Base-by-base conservation (phyloP, 2,113 vertebrate species). In the Gymnarchus niloticus region DNA sequence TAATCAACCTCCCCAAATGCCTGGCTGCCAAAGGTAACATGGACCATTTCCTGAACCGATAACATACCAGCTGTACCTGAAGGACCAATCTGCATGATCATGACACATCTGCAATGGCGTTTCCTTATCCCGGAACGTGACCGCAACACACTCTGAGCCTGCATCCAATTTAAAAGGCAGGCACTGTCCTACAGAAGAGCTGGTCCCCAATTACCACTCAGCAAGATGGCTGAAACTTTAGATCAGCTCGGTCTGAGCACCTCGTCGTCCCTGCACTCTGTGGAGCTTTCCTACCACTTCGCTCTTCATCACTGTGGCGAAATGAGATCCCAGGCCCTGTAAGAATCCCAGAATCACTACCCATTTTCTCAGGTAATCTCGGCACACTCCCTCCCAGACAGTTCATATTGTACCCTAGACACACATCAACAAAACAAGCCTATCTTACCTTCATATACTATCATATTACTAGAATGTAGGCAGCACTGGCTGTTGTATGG, bases 141-240 rank as follows among this genome's bases (percentile, higher is more conserved):
- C 41, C 33, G 28, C 65, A 73, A 33, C 65, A 41, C 41, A 10
- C 12, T 33, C 19, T 69, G 5, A 73, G 4, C 61, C 59, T 33
- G 33, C 37, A 69, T 33, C 28, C 61, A 69, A 73, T 73, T 41
- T 73, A 69, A 69, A 33, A 73, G 28, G 41, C 65, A 73, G 65
- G 65, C 19, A 17, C 28, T 73, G 65, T 73, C 41, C 65, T 33
- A 37, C 65, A 1, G 65, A 73, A 73, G 33, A 73, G 65, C 65
- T 73, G 33, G 33, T 73, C 65, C 65, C 65, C 65, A 73, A 73
- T 73, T 73, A 73, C 65, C 65, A 73, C 65, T 73, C 65, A 73
- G 37, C 33, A 73, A 73, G 12, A 28, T 1, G 65, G 12, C 61
- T 69, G 61, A 73, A 73, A 73, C 65, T 33, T 73, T 41, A 73